These are phyloP conservation scores for Salvator merianae DNA, from an alignment of 2,113 vertebrate species.

Conservation along the genomic window DNA sequence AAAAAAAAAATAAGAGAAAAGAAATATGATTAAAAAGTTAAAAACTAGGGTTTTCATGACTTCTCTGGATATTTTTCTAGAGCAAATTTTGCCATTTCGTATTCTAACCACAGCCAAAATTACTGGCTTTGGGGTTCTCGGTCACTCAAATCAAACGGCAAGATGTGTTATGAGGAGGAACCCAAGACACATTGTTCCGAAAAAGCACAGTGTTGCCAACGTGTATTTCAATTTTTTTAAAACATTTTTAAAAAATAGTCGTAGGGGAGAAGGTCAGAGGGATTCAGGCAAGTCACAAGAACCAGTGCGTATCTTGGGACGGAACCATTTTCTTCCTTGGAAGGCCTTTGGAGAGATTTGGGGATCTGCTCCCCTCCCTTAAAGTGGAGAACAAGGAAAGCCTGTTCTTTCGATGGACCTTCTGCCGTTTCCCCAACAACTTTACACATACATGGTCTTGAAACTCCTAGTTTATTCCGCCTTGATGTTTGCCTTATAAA, in stretches of 20 bases:
- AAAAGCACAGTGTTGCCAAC: constrained; percentile 21
- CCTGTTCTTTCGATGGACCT: constrained; percentile 10
- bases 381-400: constrained; percentile 25
- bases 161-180: constrained; percentile 7
- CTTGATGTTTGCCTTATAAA: constrained; percentile 95
- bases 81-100: constrained; percentile 35
- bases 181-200: background rate
- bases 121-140: constrained; percentile 37
- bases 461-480: constrained; percentile 84
- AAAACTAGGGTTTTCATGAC: constrained; percentile 86
- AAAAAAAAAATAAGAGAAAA: background rate
- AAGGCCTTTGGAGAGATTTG: constrained; percentile 48
- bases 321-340: constrained; percentile 33
- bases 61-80: constrained; percentile 62
- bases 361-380: constrained; percentile 48
- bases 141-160: constrained; percentile 28
- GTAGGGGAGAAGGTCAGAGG: background rate
- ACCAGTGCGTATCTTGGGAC: constrained; percentile 35
- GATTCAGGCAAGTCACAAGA: constrained; percentile 39
- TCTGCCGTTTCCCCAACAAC: constrained; percentile 40
- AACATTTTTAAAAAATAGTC: background rate
- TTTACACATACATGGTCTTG: constrained; percentile 76
- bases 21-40: constrained; percentile 29
- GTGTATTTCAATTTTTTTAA: background rate
- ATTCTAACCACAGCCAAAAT: constrained; percentile 55